These are phyloP conservation scores for Sycophaga agraensis DNA, from an alignment of 1,140 invertebrate genomes.

Conservation along the genomic window DNA sequence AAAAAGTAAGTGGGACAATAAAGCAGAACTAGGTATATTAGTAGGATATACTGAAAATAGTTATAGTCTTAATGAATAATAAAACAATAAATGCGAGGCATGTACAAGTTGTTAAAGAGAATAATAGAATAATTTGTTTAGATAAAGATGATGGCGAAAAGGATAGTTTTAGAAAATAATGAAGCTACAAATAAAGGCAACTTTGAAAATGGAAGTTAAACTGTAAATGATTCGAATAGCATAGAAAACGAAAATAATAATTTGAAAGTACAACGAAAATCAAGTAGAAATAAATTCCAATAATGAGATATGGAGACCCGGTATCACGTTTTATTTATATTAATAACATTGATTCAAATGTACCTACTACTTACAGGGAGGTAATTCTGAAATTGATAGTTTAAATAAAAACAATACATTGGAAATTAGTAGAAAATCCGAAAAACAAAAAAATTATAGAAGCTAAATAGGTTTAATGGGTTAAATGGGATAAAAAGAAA, in stretches of 20 bases:
- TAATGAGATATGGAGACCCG: not conserved
- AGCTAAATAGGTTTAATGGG: no score
- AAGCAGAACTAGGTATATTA: slow-evolving; percentile 26
- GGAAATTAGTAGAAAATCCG: no score
- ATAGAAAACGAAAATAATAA: not conserved
- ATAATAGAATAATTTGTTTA: slow-evolving; percentile 27
- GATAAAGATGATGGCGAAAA: not conserved
- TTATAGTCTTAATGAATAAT: slow-evolving; percentile 25
- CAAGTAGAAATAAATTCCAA: not conserved
- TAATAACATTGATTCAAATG: not conserved
- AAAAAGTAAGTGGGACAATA: slow-evolving; percentile 27
- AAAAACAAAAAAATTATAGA: no score
- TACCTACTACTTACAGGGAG: not conserved
- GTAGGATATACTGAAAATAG: slow-evolving; percentile 4
- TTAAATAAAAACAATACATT: no score
- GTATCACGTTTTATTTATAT: not conserved
- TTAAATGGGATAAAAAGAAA: no score
- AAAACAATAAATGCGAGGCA: slow-evolving; percentile 28
- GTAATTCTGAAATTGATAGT: not conserved
- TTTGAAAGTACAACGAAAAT: not conserved
- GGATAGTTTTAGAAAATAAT: not conserved
- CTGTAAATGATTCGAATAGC: not conserved
- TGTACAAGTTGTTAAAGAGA: slow-evolving; percentile 29
- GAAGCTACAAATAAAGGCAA: not conserved
- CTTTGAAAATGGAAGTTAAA: not conserved